Evolutionary conservation across 2,113 vertebrate genomes (phyloP).

Genomic region (Ceyx margarethae): DNA sequence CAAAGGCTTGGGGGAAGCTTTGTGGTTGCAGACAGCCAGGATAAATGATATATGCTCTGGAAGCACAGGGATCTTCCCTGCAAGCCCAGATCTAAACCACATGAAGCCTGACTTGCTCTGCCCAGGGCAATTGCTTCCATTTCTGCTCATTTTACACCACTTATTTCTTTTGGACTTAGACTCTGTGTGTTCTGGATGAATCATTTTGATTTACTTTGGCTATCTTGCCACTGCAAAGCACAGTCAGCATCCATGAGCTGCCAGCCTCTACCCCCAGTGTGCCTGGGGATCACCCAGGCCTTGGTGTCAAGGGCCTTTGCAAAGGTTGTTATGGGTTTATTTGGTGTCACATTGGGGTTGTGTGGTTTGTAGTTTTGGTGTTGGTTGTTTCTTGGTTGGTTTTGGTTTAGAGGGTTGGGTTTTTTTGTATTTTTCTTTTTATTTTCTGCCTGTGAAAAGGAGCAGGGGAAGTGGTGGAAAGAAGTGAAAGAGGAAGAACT

Average conservation of each 20-base stretch:
- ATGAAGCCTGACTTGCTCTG: fast-evolving
- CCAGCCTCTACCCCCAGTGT: neutral
- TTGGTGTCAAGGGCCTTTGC: neutral
- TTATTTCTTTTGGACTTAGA: neutral
- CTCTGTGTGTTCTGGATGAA: neutral
- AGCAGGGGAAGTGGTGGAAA: neutral
- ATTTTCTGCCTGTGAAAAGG: neutral
- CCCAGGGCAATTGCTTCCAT: neutral
- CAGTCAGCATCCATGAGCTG: neutral
- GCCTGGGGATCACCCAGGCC: fast-evolving
- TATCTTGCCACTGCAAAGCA: neutral
- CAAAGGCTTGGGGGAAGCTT: neutral
- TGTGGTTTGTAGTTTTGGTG: neutral
- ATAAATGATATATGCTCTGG: neutral
- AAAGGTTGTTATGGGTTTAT: neutral
- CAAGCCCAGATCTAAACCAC: neutral
- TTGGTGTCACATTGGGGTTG: neutral
- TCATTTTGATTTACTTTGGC: neutral
- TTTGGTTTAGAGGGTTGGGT: fast-evolving
- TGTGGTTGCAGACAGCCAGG: neutral
- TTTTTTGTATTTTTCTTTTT: neutral
- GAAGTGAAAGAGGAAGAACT: neutral
- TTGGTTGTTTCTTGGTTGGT: neutral
- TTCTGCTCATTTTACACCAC: neutral
- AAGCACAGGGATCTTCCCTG: neutral